Percentiles rank a stretch among this genome's conserved stretches.
Evolutionary conservation across 2,888 invertebrate genomes (phyloP).

Genomic region (Dynastes grantii): DNA sequence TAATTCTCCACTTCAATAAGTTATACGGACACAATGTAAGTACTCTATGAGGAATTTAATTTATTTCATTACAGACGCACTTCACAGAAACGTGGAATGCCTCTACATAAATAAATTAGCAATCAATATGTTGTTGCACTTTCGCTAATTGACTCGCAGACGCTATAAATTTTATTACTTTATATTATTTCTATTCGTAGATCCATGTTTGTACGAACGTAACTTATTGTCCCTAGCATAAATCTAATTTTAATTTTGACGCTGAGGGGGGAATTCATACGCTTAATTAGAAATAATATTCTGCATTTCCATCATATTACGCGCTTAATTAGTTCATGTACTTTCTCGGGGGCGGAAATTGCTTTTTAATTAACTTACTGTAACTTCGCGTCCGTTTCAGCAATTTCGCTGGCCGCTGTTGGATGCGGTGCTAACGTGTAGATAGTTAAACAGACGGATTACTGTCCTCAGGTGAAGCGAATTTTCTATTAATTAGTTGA

Average conservation of each 20-base stretch:
- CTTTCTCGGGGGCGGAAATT: slow-evolving; percentile 45
- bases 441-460: slow-evolving; percentile 9
- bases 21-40: too few species aligned
- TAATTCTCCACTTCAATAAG: too few species aligned
- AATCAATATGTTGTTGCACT: too few species aligned
- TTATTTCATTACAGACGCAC: too few species aligned
- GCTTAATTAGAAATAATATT: slow-evolving; percentile 45
- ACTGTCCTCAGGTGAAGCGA: neutral
- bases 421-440: neutral
- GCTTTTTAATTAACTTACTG: slow-evolving; percentile 50
- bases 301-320: slow-evolving; percentile 41
- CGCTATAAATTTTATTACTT: too few species aligned
- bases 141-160: too few species aligned
- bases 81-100: too few species aligned
- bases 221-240: neutral
- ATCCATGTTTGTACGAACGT: neutral
- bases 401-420: slow-evolving; percentile 7
- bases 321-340: slow-evolving; percentile 42
- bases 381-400: slow-evolving; percentile 15
- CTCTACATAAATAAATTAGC: too few species aligned
- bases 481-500: slow-evolving; percentile 4
- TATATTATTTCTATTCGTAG: too few species aligned
- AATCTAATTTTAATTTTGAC: neutral
- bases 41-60: too few species aligned
- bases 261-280: neutral